Evolutionary conservation across 2,797 vertebrate genomes (phyloP).

Genomic region (Melopsittacus undulatus): DNA sequence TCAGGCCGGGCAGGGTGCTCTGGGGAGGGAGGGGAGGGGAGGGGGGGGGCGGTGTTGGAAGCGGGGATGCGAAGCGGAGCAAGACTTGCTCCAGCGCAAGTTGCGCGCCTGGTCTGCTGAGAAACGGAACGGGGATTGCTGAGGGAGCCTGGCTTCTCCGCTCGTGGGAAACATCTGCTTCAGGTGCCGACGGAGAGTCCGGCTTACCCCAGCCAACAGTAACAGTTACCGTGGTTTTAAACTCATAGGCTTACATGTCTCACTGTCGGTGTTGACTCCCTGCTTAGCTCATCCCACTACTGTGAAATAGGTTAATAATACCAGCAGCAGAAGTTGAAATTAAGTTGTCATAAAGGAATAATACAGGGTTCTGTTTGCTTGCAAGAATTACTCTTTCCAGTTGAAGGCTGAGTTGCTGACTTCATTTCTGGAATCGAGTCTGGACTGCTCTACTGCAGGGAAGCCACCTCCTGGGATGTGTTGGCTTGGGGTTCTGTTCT

Average conservation of each 20-base stretch:
- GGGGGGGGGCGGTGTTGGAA: neutral
- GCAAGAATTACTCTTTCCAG: neutral
- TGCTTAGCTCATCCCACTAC: neutral
- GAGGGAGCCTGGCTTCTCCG: neutral
- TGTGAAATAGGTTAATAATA: neutral
- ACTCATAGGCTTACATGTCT: neutral
- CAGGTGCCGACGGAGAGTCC: neutral
- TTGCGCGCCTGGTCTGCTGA: neutral
- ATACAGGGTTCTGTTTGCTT: fast-evolving
- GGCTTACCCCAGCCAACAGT: neutral
- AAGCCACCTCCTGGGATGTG: neutral
- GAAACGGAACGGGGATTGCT: neutral
- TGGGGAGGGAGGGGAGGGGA: neutral
- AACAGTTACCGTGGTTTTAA: fast-evolving
- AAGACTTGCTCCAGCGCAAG: neutral
- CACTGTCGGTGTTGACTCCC: neutral
- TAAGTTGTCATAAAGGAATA: neutral
- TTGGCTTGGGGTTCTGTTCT: neutral
- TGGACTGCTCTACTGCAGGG: fast-evolving
- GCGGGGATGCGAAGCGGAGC: neutral
- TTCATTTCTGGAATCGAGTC: fast-evolving
- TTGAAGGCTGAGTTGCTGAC: neutral
- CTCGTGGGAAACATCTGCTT: neutral
- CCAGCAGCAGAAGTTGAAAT: neutral
- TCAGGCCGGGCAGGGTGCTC: neutral